Evolutionary conservation across 2,888 invertebrate species (phyloP), one percentile per base, ranked within the genome.

Genomic region (Tetragonisca angustula): DNA sequence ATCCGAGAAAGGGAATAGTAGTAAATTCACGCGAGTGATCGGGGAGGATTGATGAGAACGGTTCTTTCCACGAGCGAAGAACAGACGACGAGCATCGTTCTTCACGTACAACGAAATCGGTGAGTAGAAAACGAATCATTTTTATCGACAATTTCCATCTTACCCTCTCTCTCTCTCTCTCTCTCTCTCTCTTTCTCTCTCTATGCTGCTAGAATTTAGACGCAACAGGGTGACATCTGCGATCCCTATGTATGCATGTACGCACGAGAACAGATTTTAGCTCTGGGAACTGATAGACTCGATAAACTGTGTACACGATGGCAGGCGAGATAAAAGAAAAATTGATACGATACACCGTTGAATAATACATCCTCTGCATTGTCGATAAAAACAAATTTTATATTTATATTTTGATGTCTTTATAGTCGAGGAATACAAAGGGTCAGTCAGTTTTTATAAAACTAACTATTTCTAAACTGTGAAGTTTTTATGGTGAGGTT

Each of bases 161-260:
- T 13, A 19, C 13, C 43, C 15, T 61, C 2, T 27, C 19, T 24
- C 24, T 27, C 4, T 4, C 19, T 27, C 17, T 61, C 61, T 19
- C 17, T 17, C 6, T 6, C 1, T 17, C 49, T 43, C 49, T 13
- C 11, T 27, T 13, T 9, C 24, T 19, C 27, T 27, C 15, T n/a
- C 24, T 59, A 6, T 21, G 27, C n/a, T 13, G 83, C 36, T 32
- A 72, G 61, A 74, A 56, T 74, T 52, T 15, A 56, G 85, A 85
- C 56, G 85, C 85, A 85, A 85, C 85, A 85, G 85, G 85, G 83
- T 77, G 80, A 62, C 85, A 70, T 67, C 80, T 9, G 52, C 72
- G 70, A 59, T 56, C 32, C 52, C 74, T 24, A 56, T 68, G 61
- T 50, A 24, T 54, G 67, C 61, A 61, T 17, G 21, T 61, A 17